These are phyloP conservation scores for Miltochrista miniata DNA, from an alignment of 2,888 invertebrate species.

Conservation along the genomic window DNA sequence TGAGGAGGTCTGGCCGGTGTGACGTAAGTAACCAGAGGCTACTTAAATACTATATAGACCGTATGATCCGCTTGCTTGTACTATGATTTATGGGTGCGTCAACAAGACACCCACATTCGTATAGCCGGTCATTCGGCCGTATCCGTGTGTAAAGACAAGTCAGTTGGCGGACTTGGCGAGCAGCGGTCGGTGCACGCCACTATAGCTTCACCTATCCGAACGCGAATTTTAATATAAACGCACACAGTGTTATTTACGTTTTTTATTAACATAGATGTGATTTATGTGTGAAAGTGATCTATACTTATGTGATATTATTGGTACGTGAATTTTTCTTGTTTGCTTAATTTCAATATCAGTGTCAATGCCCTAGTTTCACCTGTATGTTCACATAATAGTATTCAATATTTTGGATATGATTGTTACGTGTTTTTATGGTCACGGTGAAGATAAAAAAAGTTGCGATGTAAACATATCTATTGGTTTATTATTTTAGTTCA, in stretches of 20 bases:
- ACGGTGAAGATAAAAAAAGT: background rate
- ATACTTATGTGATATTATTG: constrained; percentile 32
- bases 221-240: constrained; percentile 27
- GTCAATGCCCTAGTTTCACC: background rate
- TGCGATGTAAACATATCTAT: background rate
- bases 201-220: constrained; percentile 15
- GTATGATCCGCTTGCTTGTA: constrained; percentile 17
- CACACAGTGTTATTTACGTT: constrained; percentile 23
- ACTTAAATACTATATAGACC: constrained; percentile 31
- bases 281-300: constrained; percentile 25
- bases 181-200: constrained; percentile 37
- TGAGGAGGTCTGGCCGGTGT: background rate
- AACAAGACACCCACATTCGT: constrained; percentile 30
- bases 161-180: constrained; percentile 40
- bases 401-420: background rate
- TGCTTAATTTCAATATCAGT: constrained; percentile 7
- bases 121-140: constrained; percentile 35
- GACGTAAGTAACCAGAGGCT: constrained; percentile 28
- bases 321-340: constrained; percentile 31
- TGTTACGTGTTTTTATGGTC: background rate
- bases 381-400: background rate
- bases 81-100: constrained; percentile 31
- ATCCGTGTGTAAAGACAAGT: constrained; percentile 32
- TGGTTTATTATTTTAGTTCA: background rate
- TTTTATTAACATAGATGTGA: constrained; percentile 14